Conservation (phyloP, 2,888 invertebrate genomes). For the Cetonia aurata region DNA sequence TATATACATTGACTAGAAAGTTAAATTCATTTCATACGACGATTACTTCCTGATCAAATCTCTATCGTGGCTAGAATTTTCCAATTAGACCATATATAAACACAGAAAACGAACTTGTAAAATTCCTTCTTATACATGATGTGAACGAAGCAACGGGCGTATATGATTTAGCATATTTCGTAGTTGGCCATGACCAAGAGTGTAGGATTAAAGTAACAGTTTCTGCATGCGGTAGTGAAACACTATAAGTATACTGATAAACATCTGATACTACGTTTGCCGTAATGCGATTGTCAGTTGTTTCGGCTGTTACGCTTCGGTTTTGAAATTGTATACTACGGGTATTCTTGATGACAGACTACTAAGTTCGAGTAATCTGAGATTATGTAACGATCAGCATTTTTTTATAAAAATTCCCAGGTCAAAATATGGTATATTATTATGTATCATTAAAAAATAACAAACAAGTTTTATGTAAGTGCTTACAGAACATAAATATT, state of each 20-base stretch:
- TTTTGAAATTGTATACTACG: too few relatives aligned
- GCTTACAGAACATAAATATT: too few relatives aligned
- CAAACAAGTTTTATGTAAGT: too few relatives aligned
- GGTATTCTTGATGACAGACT: too few relatives aligned
- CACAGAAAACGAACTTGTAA: slow-evolving; percentile 10
- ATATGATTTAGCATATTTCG: slow-evolving; percentile 43
- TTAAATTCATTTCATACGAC: slow-evolving; percentile 5
- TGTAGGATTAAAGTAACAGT: slow-evolving; percentile 39
- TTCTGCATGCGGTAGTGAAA: slow-evolving; percentile 32
- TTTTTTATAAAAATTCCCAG: too few relatives aligned
- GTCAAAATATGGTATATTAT: too few relatives aligned
- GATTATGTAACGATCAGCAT: too few relatives aligned
- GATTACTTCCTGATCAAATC: slow-evolving; percentile 11
- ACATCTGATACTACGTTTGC: slow-evolving; percentile 14
- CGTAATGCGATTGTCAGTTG: slow-evolving; percentile 26
- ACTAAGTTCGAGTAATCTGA: too few relatives aligned
- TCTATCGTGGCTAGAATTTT: slow-evolving; percentile 10
- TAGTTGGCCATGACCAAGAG: slow-evolving; percentile 40
- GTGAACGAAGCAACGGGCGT: slow-evolving; percentile 22
- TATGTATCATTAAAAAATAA: too few relatives aligned
- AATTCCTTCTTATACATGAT: slow-evolving; percentile 15
- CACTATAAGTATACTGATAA: slow-evolving; percentile 16
- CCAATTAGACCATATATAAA: not conserved
- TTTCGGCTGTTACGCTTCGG: not conserved
- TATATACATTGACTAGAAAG: slow-evolving; percentile 10